Percentiles rank a stretch among this genome's conserved stretches.
Evolutionary conservation across 1,140 invertebrate genomes (phyloP).

Genomic region (Colletes gigas): DNA sequence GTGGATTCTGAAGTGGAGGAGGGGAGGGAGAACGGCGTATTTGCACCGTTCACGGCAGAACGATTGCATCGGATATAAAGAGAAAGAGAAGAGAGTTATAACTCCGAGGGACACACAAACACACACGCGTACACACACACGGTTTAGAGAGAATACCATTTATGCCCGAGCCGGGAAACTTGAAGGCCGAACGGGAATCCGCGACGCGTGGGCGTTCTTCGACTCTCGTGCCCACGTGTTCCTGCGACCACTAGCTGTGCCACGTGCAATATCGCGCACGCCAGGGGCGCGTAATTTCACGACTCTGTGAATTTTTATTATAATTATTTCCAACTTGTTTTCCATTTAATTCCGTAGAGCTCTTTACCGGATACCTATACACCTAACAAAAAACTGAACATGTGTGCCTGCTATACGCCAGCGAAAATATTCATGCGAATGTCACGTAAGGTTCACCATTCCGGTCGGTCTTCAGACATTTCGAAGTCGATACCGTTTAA

Average conservation of each 20-base stretch:
- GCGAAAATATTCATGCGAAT: too few relatives aligned
- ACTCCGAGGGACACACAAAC: too few relatives aligned
- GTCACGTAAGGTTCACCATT: too few relatives aligned
- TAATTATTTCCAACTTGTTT: too few relatives aligned
- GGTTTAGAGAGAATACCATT: constrained; percentile 14
- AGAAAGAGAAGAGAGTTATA: background rate
- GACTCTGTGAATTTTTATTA: too few relatives aligned
- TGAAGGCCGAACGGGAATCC: constrained; percentile 60
- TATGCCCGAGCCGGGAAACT: constrained; percentile 36
- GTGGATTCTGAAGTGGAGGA: constrained; percentile 6
- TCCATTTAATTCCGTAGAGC: too few relatives aligned
- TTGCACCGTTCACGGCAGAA: background rate
- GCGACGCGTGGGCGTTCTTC: constrained; percentile 57
- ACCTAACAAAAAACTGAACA: too few relatives aligned
- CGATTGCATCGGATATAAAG: background rate
- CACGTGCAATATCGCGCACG: constrained; percentile 45
- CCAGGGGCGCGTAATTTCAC: background rate
- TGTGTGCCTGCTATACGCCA: too few relatives aligned
- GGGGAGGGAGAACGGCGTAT: background rate
- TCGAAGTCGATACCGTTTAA: too few relatives aligned
- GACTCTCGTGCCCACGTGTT: constrained; percentile 54
- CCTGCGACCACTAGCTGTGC: constrained; percentile 24
- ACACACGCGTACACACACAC: background rate
- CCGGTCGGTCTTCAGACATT: too few relatives aligned
- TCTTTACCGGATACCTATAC: too few relatives aligned